phyloP scores from a whole-genome alignment of 1,140 invertebrate species.

The Ericerus pela region DNA sequence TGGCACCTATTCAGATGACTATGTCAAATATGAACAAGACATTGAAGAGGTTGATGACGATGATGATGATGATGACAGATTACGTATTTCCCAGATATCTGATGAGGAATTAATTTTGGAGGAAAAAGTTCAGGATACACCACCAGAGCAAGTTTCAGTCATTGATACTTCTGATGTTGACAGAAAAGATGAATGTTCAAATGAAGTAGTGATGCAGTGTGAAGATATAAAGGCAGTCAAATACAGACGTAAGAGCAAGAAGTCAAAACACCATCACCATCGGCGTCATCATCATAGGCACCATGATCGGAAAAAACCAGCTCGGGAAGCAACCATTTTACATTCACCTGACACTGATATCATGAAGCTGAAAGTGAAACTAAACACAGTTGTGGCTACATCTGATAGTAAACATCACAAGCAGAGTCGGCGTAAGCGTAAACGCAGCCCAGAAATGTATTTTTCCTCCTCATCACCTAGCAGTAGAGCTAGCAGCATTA shows the following conservation, averaged over 20 bases:
- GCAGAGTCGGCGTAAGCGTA: constrained; percentile 1
- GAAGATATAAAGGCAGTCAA: not conserved
- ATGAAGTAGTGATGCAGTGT: constrained; percentile 10
- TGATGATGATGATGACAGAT: constrained; percentile 15
- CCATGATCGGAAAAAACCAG: constrained; percentile 19
- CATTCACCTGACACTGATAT: constrained; percentile 23
- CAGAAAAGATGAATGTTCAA: constrained; percentile 18
- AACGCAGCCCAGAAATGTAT: not conserved
- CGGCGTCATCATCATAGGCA: constrained; percentile 24
- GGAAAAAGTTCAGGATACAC: constrained; percentile 18
- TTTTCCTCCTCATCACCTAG: constrained; percentile 1
- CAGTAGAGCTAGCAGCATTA: not conserved
- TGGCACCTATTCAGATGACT: constrained; percentile 20
- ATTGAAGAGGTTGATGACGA: constrained; percentile 20
- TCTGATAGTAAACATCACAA: constrained; percentile 13
- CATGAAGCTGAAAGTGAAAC: constrained; percentile 27
- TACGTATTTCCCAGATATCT: constrained; percentile 15
- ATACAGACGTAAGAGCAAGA: constrained; percentile 22
- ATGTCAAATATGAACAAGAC: constrained; percentile 19
- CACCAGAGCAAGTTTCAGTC: constrained; percentile 15
- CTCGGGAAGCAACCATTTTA: constrained; percentile 24
- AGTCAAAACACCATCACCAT: constrained; percentile 23
- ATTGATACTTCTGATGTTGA: constrained; percentile 16
- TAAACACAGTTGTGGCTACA: constrained; percentile 19
- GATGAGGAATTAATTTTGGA: constrained; percentile 18